A percentile compares a stretch with the other conserved stretches of the same genome.
These are phyloP conservation scores for Dolichopus griseipennis DNA, from an alignment of 2,888 invertebrate species.

Conservation along the genomic window DNA sequence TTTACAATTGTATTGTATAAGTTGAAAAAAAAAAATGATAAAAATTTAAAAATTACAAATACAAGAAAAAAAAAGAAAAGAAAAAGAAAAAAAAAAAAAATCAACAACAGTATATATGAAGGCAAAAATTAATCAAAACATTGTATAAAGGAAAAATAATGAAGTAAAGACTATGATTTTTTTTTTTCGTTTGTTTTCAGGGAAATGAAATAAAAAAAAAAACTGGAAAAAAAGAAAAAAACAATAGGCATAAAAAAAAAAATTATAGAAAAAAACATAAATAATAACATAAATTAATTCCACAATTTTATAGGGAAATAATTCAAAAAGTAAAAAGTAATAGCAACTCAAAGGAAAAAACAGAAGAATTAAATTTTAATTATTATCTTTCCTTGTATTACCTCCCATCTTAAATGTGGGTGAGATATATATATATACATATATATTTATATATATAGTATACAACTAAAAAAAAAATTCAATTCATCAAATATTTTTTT, in stretches of 20 bases:
- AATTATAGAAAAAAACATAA: neutral
- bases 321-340: too few relatives aligned
- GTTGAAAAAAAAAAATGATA: slow-evolving; percentile 7
- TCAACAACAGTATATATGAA: slow-evolving; percentile 21
- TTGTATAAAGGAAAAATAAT: slow-evolving; percentile 44
- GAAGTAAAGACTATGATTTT: slow-evolving; percentile 28
- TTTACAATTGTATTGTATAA: slow-evolving; percentile 8
- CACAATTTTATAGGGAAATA: neutral
- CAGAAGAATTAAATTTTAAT: too few relatives aligned
- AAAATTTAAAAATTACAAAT: slow-evolving; percentile 5
- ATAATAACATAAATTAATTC: neutral
- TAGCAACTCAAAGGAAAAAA: too few relatives aligned
- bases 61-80: neutral
- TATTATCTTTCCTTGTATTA: too few relatives aligned
- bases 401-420: too few relatives aligned
- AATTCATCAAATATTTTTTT: too few relatives aligned
- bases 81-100: neutral
- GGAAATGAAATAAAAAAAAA: slow-evolving; percentile 12
- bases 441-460: too few relatives aligned
- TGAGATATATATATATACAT: too few relatives aligned
- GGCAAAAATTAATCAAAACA: slow-evolving; percentile 44
- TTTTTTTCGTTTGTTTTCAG: slow-evolving; percentile 12
- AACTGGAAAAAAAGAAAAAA: neutral
- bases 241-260: slow-evolving; percentile 7
- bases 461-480: too few relatives aligned